Evolutionary conservation across 2,888 invertebrate species (phyloP).

Genomic region (Drosophila tanythrix): DNA sequence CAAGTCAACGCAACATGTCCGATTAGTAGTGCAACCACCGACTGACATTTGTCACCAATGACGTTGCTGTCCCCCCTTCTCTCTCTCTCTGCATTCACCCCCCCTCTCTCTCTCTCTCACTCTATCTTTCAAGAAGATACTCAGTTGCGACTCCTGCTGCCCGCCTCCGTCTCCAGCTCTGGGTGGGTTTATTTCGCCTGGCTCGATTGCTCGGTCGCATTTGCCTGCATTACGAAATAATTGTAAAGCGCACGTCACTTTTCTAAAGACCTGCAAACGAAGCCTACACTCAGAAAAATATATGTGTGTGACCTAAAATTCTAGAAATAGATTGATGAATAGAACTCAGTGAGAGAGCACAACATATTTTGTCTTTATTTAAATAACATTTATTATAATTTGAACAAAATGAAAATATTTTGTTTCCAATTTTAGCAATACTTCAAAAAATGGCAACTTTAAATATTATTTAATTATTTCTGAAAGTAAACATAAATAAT

Average conservation of each 20-base stretch:
- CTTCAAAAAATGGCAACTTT: neutral
- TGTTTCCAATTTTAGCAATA: neutral
- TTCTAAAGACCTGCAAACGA: constrained; percentile 74
- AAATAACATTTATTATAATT: neutral
- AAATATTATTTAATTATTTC: neutral
- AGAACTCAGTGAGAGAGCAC: neutral
- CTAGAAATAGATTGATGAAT: neutral
- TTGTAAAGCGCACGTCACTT: constrained; percentile 80
- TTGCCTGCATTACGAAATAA: constrained; percentile 80
- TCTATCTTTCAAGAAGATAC: constrained; percentile 29
- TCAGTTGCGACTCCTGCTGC: constrained; percentile 11
- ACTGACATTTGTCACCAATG: constrained; percentile 76
- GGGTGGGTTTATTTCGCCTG: constrained; percentile 5
- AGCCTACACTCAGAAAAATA: constrained; percentile 18
- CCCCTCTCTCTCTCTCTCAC: neutral
- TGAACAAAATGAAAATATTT: neutral
- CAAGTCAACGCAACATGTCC: constrained; percentile 78
- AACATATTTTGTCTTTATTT: neutral
- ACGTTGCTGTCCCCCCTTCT: constrained; percentile 38
- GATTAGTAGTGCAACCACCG: constrained; percentile 79
- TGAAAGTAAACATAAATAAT: neutral
- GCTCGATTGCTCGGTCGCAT: constrained; percentile 69
- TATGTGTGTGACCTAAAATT: neutral
- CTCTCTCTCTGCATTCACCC: neutral
- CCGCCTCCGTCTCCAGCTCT: neutral